Evolutionary conservation across 1,140 invertebrate genomes (phyloP), one percentile per base, ranked within the genome.

Genomic region (Eumeta japonica): DNA sequence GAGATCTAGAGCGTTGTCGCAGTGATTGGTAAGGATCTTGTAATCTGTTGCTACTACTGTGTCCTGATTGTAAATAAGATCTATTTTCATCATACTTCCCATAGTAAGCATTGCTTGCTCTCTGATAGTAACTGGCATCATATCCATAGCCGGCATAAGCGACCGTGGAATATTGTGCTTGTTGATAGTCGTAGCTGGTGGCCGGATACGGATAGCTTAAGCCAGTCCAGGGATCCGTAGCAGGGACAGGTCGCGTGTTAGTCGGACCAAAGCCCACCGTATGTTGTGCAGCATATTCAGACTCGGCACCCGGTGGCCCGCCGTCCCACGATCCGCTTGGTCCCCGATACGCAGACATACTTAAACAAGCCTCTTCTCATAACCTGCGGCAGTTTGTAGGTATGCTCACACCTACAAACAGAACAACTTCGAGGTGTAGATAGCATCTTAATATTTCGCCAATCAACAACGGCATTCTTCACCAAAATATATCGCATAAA

Each of bases 391-490:
- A 66, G 70, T 73, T 65, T 75, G 70, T 75, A 75, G 74, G 72
- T 75, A 70, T 64, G 71, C 64, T 64, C 64, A 75, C 75, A 75
- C 75, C 75, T 77, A 77, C 72, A 75, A 76, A 73, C 65, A 77
- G 70, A 75, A 77, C 43, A 75, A 77, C 75, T 77, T 77, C 70
- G 65, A 52, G 75, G 72, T 77, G 75, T 77, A 77, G 70, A 66
- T 56, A 71, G 58, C 67, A 66, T 62, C 50, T 72, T 65, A 64
- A 60, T 48, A 46, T 49, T 31, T 62, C 56, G 37, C 50, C 52
- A 46, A 50, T 58, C 46, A 54, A 51, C 20, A n/a, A 7, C 20
- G 20, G 20, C 20, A 24, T 24, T n/a, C n/a, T n/a, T 24, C n/a
- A 24, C 5, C 5, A 24, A 24, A n/a, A 24, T 24, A 24, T 24